Percentiles rank a stretch among this genome's conserved stretches.
Evolutionary conservation across 2,797 vertebrate genomes (phyloP).

Genomic region (Danio tinwini): DNA sequence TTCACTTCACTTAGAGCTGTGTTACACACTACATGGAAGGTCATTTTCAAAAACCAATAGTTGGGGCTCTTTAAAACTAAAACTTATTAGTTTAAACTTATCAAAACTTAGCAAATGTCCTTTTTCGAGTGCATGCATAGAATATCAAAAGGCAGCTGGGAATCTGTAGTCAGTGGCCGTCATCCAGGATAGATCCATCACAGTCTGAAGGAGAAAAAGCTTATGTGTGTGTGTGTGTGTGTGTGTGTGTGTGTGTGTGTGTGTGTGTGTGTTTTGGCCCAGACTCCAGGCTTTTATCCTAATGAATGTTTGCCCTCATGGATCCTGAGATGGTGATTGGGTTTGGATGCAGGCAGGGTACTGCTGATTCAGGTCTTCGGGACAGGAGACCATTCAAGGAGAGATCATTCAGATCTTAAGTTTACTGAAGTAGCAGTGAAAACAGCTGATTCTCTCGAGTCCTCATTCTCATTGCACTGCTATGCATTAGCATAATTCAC

Average conservation of each 20-base stretch:
- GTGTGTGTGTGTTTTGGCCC: slow-evolving; percentile 47
- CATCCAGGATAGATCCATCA: slow-evolving; percentile 72
- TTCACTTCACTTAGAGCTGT: too few species aligned
- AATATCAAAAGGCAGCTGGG: slow-evolving; percentile 65
- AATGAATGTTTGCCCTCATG: slow-evolving; percentile 70
- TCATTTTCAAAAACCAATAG: too few species aligned
- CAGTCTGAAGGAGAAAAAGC: slow-evolving; percentile 58
- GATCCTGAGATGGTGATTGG: slow-evolving; percentile 67
- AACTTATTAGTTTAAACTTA: too few species aligned
- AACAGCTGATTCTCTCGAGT: not conserved
- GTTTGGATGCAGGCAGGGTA: slow-evolving; percentile 65
- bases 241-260: slow-evolving; percentile 49
- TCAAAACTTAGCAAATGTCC: too few species aligned
- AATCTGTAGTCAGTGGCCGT: slow-evolving; percentile 70
- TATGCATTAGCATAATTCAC: not conserved
- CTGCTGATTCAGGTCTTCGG: slow-evolving; percentile 73
- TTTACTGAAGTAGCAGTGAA: not conserved
- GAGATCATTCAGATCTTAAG: slow-evolving; percentile 31
- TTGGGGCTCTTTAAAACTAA: too few species aligned
- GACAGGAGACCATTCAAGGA: slow-evolving; percentile 45
- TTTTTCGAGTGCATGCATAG: slow-evolving; percentile 12
- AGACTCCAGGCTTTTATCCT: slow-evolving; percentile 73
- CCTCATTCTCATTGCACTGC: not conserved
- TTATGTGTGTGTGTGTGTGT: slow-evolving; percentile 45
- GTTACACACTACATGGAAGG: too few species aligned